Percentiles rank a stretch among this genome's conserved stretches.
phyloP scores from a whole-genome alignment of 2,113 vertebrate genomes.

The Aegotheles bennettii region DNA sequence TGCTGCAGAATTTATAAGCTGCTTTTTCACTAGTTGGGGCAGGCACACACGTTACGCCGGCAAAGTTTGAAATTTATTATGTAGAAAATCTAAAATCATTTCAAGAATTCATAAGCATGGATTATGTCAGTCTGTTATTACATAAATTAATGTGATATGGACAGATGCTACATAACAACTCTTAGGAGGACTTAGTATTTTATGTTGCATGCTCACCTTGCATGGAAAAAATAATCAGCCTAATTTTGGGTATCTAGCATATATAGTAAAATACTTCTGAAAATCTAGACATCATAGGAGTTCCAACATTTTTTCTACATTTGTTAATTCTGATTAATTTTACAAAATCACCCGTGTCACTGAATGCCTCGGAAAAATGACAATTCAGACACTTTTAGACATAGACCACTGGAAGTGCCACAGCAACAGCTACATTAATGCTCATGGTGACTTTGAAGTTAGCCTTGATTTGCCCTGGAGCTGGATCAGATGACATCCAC shows the following conservation, averaged over 20 bases:
- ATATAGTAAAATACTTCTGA: background rate
- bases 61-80: constrained; percentile 6
- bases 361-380: background rate
- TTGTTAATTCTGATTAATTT: background rate
- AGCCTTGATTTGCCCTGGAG: background rate
- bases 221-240: background rate
- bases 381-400: background rate
- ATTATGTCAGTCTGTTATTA: background rate
- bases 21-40: background rate
- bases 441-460: background rate
- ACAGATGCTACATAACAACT: background rate
- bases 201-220: background rate
- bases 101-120: background rate
- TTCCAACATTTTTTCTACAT: background rate
- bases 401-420: background rate
- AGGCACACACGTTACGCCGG: fast-evolving
- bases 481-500: background rate
- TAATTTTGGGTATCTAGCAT: background rate
- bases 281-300: background rate
- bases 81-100: background rate
- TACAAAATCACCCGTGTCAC: background rate
- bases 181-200: background rate
- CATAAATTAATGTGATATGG: background rate
- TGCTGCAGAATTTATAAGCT: constrained; percentile 51
- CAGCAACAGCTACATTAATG: background rate